Percentiles rank a stretch among this genome's conserved stretches.
Evolutionary conservation across 2,888 invertebrate species (phyloP).

Genomic region (Nemotelus nigrinus): DNA sequence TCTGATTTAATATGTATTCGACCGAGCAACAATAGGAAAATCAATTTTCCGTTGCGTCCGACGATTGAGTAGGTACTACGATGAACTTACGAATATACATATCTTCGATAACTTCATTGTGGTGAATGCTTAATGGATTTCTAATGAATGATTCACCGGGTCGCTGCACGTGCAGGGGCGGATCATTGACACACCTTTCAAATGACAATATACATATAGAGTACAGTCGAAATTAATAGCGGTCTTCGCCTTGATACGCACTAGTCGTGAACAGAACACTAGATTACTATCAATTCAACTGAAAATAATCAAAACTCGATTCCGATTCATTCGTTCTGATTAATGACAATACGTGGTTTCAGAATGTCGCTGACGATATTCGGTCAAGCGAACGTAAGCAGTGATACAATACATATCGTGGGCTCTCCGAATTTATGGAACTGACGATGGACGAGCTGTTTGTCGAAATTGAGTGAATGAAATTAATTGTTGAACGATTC

Average conservation of each 20-base stretch:
- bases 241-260: neutral
- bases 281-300: constrained; percentile 28
- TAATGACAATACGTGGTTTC: neutral
- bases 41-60: no score
- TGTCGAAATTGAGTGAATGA: constrained; percentile 20
- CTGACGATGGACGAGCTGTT: constrained; percentile 18
- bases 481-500: constrained; percentile 41
- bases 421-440: no score
- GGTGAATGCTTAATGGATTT: constrained; percentile 12
- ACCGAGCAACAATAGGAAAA: no score
- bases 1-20: no score
- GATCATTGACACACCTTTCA: neutral
- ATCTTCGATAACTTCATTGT: neutral
- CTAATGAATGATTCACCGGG: neutral
- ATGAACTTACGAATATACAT: no score
- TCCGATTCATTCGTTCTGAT: neutral
- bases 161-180: neutral
- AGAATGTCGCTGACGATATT: neutral
- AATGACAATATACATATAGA: neutral
- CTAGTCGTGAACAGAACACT: constrained; percentile 3
- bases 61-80: no score
- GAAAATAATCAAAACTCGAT: constrained; percentile 23
- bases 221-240: constrained; percentile 12
- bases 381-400: neutral
- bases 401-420: no score